Conservation (phyloP, 2,888 invertebrate species). For the Cantharis rustica region DNA sequence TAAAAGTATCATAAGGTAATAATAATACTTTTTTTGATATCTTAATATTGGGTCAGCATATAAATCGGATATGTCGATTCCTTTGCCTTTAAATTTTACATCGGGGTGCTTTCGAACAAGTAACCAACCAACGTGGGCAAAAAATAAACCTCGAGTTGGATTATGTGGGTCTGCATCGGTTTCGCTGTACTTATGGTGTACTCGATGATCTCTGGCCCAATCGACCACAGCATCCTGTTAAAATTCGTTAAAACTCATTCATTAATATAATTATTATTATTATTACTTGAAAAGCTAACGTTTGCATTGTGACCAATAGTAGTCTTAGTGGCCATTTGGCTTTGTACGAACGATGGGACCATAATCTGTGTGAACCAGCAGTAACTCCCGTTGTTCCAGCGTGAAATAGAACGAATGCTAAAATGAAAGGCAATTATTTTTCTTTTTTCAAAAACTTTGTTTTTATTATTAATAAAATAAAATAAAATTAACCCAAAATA, state of each 20-base stretch:
- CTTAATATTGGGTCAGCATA: slow-evolving; percentile 78
- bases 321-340: slow-evolving; percentile 87
- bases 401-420: slow-evolving; percentile 73
- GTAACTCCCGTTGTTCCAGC: slow-evolving; percentile 90
- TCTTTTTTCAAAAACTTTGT: too few species aligned
- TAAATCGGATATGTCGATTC: slow-evolving; percentile 84
- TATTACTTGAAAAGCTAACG: slow-evolving; percentile 79
- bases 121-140: slow-evolving; percentile 95
- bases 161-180: slow-evolving; percentile 95
- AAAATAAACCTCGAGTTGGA: slow-evolving; percentile 91
- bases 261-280: not conserved
- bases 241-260: not conserved
- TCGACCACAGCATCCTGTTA: slow-evolving; percentile 73
- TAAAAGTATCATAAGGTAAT: slow-evolving; percentile 71
- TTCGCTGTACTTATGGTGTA: slow-evolving; percentile 92
- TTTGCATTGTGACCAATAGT: slow-evolving; percentile 81
- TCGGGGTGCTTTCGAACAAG: slow-evolving; percentile 89
- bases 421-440: not conserved
- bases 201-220: slow-evolving; percentile 81
- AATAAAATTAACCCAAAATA: slow-evolving; percentile 68
- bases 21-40: slow-evolving; percentile 88
- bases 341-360: slow-evolving; percentile 96
- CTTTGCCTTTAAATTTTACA: slow-evolving; percentile 83
- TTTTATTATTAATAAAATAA: too few species aligned
- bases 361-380: slow-evolving; percentile 94